Conservation (phyloP, 2,113 vertebrate species). For the Chionomys nivalis region DNA sequence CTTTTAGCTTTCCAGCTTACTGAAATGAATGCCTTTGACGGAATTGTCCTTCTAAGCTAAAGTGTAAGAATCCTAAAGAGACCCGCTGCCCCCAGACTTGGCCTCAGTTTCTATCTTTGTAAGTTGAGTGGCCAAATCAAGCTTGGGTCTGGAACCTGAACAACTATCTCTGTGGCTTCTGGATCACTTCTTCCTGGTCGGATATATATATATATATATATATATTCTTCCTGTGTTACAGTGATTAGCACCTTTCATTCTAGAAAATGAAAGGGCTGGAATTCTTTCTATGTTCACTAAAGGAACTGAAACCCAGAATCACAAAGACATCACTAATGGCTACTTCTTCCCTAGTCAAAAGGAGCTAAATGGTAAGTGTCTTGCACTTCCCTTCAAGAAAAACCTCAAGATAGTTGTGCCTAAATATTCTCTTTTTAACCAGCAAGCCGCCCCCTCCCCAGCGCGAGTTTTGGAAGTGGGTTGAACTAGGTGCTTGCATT, state of each 20-base stretch:
- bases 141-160: not conserved
- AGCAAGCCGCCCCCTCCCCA: accelerated
- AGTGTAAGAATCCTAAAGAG: not conserved
- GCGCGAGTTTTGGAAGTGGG: not conserved
- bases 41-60: not conserved
- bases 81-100: no score
- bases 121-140: not conserved
- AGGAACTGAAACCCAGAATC: not conserved
- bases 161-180: accelerated
- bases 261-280: not conserved
- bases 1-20: not conserved
- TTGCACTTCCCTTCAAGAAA: not conserved
- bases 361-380: not conserved
- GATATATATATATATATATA: no score
- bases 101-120: not conserved
- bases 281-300: not conserved
- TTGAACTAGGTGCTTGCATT: not conserved
- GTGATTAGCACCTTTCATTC: not conserved
- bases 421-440: not conserved
- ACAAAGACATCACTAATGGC: accelerated
- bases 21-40: not conserved
- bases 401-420: not conserved
- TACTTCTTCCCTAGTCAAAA: not conserved
- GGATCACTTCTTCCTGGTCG: not conserved
- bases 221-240: no score